Evolutionary conservation across 1,140 invertebrate genomes (phyloP).

Genomic region (Apis dorsata): DNA sequence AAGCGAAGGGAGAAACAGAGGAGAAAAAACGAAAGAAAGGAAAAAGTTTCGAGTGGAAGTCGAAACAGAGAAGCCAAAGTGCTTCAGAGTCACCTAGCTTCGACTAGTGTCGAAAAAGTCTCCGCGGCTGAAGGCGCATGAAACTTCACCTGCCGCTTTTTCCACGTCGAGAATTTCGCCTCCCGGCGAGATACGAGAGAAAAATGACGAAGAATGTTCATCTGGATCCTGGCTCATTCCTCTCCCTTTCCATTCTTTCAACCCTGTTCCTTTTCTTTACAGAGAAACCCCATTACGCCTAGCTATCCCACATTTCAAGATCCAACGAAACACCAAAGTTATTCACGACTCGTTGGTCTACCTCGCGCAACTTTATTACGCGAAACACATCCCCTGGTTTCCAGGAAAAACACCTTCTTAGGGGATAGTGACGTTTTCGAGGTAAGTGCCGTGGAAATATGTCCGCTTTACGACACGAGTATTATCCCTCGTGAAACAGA

Average conservation of each 20-base stretch:
- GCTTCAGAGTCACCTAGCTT: constrained; percentile 12
- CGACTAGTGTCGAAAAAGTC: constrained; percentile 36
- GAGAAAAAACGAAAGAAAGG: not conserved
- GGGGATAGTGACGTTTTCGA: not conserved
- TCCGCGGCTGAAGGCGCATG: not conserved
- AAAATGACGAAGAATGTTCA: constrained; percentile 51
- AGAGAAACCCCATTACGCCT: constrained; percentile 35
- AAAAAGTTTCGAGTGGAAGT: constrained; percentile 3
- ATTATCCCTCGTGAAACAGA: not conserved
- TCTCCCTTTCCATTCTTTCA: not conserved
- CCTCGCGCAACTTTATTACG: constrained; percentile 23
- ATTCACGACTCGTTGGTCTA: not conserved
- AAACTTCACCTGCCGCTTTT: constrained; percentile 45
- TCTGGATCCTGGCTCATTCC: constrained; percentile 16
- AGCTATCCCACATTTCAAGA: constrained; percentile 12
- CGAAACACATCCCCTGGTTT: not conserved
- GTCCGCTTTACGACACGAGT: not conserved
- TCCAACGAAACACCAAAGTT: not conserved
- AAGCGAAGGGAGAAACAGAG: not conserved
- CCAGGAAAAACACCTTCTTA: not conserved
- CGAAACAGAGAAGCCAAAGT: constrained; percentile 4
- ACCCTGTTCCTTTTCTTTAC: not conserved
- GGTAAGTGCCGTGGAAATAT: not conserved
- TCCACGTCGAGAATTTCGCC: constrained; percentile 27
- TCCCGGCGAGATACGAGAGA: constrained; percentile 30